Evolutionary conservation across 1,140 invertebrate genomes (phyloP).

Genomic region (Camponotus floridanus): DNA sequence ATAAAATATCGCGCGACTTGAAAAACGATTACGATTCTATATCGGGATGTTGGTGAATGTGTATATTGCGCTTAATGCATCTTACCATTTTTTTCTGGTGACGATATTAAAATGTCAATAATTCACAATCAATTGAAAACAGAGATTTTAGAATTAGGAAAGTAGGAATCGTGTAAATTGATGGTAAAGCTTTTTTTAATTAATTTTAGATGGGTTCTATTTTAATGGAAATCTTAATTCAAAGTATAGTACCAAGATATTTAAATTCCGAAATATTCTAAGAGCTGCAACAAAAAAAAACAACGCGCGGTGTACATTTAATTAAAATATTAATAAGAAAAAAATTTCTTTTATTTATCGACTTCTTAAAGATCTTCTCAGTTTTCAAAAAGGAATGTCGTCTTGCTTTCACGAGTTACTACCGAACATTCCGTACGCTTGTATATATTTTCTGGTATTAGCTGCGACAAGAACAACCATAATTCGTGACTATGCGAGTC

Average conservation of each 20-base stretch:
- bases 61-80: background rate
- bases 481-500: constrained; percentile 36
- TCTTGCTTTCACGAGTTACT: background rate
- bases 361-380: background rate
- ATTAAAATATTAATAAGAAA: background rate
- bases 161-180: constrained; percentile 40
- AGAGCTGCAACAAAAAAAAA: background rate
- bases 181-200: constrained; percentile 45
- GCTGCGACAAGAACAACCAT: constrained; percentile 69
- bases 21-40: background rate
- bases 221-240: background rate
- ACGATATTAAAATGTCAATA: background rate
- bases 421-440: constrained; percentile 26
- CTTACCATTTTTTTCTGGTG: background rate
- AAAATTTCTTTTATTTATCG: background rate
- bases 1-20: constrained; percentile 66
- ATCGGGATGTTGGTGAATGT: constrained; percentile 10
- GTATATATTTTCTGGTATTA: constrained; percentile 58
- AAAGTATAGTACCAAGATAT: constrained; percentile 10
- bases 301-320: background rate
- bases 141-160: background rate
- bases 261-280: constrained; percentile 16
- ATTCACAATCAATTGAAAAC: constrained; percentile 1
- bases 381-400: background rate
- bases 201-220: background rate